Evolutionary conservation across 2,888 invertebrate species (phyloP).

Genomic region (Kryphioiulus occultus): DNA sequence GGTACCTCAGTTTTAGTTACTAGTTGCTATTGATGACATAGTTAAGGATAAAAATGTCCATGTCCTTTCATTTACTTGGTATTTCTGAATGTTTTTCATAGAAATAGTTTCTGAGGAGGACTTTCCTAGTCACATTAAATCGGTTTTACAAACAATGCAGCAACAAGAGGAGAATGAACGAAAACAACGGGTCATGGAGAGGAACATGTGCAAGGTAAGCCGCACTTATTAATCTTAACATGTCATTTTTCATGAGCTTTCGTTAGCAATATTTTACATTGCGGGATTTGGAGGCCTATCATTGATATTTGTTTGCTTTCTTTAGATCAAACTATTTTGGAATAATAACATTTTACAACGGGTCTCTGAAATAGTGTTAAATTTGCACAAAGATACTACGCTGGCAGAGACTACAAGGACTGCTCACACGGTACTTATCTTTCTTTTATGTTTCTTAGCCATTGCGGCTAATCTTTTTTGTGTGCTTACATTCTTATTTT

Average conservation of each 20-base stretch:
- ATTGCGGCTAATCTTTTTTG: not conserved
- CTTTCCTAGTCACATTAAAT: conserved; percentile 77
- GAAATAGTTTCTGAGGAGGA: conserved; percentile 72
- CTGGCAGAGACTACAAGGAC: conserved; percentile 69
- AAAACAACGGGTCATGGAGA: conserved; percentile 69
- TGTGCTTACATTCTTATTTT: not conserved
- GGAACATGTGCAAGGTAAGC: conserved; percentile 68
- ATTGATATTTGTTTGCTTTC: too few species aligned
- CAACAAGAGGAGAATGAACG: conserved; percentile 73
- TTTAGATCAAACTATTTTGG: conserved; percentile 70
- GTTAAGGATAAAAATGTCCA: too few species aligned
- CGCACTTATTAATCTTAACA: not conserved
- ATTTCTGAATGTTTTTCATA: not conserved
- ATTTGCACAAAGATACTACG: conserved; percentile 70
- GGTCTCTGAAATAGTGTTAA: conserved; percentile 68
- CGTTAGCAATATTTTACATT: not conserved
- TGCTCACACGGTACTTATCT: conserved; percentile 61
- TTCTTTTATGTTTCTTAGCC: not conserved
- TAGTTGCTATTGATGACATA: too few species aligned
- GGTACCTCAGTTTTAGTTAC: too few species aligned
- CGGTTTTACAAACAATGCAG: conserved; percentile 71
- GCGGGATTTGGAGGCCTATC: too few species aligned
- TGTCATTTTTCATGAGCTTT: not conserved
- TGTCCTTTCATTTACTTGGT: too few species aligned
- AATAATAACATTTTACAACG: conserved; percentile 69